These are phyloP conservation scores for Antitype chi DNA, from an alignment of 2,888 invertebrate species.

Conservation along the genomic window DNA sequence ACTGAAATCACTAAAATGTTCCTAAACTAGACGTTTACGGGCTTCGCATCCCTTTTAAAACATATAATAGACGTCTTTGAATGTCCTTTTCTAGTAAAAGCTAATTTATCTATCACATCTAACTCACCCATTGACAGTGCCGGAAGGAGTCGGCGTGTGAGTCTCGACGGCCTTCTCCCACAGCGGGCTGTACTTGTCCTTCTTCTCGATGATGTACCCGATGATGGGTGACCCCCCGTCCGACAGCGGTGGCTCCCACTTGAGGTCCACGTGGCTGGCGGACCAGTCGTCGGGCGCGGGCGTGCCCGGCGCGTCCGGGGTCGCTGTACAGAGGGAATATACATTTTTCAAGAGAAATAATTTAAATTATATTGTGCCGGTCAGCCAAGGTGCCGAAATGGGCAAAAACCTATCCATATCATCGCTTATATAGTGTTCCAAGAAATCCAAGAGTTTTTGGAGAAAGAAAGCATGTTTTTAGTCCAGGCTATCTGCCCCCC, in stretches of 20 bases:
- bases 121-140: constrained; percentile 94
- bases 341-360: too few species aligned
- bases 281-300: constrained; percentile 98
- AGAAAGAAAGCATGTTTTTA: too few species aligned
- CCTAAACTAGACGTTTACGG: not conserved
- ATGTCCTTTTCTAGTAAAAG: not conserved
- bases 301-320: constrained; percentile 96
- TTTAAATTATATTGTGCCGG: too few species aligned
- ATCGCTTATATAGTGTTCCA: too few species aligned
- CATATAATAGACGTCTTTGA: not conserved
- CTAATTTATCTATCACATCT: not conserved
- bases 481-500: too few species aligned
- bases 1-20: not conserved
- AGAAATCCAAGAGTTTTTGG: too few species aligned
- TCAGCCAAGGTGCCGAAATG: too few species aligned
- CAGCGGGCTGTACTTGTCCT: constrained; percentile 97
- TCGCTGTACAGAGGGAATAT: constrained; percentile 88
- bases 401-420: too few species aligned
- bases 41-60: not conserved
- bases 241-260: constrained; percentile 96
- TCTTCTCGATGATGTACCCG: constrained; percentile 98
- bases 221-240: constrained; percentile 99
- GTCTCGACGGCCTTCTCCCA: constrained; percentile 98
- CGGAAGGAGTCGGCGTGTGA: constrained; percentile 93
- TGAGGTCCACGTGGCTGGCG: constrained; percentile 97